Conservation (phyloP, 1,140 invertebrate species). For the Formica selysi region DNA sequence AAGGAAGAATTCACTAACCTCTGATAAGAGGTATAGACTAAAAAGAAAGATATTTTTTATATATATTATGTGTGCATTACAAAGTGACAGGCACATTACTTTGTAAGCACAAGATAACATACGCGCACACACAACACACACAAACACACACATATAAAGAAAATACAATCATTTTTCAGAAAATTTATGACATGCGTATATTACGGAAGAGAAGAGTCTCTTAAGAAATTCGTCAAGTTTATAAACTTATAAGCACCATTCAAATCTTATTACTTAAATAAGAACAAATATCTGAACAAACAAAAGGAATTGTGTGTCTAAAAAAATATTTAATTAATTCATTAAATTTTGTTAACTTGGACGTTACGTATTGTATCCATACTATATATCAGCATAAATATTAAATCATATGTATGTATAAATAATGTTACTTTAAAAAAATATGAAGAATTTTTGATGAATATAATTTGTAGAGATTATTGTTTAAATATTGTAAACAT, state of each 20-base stretch:
- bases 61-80: not conserved
- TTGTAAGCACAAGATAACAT: not conserved
- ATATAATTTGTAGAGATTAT: not conserved
- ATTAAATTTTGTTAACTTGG: not conserved
- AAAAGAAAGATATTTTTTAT: not conserved
- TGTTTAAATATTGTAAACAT: constrained; percentile 1
- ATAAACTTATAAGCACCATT: not conserved
- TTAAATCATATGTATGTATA: not conserved
- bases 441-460: not conserved
- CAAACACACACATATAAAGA: no score
- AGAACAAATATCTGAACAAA: not conserved
- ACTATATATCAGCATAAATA: not conserved
- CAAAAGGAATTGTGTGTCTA: not conserved
- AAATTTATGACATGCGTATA: not conserved
- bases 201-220: not conserved
- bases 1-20: no score
- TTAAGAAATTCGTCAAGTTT: not conserved
- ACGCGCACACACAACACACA: no score
- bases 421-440: constrained; percentile 2
- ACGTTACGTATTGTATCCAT: not conserved
- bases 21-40: no score
- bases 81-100: not conserved
- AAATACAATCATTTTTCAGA: not conserved
- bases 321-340: not conserved
- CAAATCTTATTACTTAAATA: not conserved